Evolutionary conservation across 92 coral and sea anemone genomes (phyloP).

Genomic region (Montipora capitata): DNA sequence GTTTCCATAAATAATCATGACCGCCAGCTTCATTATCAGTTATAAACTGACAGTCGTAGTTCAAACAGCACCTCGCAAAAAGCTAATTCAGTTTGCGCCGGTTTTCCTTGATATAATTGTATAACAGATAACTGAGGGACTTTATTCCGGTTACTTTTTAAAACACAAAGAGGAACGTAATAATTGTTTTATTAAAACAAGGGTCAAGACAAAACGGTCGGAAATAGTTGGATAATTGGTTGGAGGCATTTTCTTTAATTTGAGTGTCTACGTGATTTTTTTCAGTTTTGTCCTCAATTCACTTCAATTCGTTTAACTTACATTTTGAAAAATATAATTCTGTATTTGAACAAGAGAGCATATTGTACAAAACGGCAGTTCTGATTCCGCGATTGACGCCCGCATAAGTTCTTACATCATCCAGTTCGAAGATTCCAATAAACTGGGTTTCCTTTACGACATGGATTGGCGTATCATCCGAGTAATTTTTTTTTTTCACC

Average conservation of each 20-base stretch:
- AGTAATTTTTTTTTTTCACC: no score
- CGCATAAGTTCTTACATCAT: no score
- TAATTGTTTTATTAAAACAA: no score
- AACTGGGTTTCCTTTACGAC: no score
- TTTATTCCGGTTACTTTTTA: background rate
- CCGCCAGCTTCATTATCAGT: background rate
- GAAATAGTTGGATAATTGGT: background rate
- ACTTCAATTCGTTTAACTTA: no score
- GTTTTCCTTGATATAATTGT: background rate
- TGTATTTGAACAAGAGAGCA: no score
- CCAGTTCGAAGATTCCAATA: no score
- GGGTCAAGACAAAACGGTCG: background rate
- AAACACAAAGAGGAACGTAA: background rate
- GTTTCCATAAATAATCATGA: background rate
- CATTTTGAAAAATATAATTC: no score
- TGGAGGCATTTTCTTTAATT: background rate
- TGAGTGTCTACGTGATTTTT: background rate
- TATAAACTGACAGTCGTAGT: background rate
- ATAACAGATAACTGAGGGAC: background rate
- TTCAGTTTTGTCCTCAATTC: no score
- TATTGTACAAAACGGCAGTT: no score
- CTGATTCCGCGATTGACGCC: no score
- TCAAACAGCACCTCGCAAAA: background rate
- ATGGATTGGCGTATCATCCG: no score
- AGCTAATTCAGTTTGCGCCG: background rate